Conservation (phyloP, 2,113 vertebrate species). For the Turdus rufiventris region DNA sequence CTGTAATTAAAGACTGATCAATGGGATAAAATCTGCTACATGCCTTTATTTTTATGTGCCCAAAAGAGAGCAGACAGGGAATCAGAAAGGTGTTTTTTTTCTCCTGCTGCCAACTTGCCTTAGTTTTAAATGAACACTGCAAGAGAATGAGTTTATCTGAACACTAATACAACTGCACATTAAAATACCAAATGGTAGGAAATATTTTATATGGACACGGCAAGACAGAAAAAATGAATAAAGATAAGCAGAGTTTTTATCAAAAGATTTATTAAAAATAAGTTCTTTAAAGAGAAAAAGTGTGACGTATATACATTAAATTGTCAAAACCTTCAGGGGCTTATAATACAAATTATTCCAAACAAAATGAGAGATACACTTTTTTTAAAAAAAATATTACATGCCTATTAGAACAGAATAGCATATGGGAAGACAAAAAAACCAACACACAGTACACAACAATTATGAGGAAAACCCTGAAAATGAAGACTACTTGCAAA, state of each 20-base stretch:
- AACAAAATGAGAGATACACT: neutral
- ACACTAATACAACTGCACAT: neutral
- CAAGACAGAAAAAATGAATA: neutral
- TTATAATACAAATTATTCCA: slow-evolving; percentile 25
- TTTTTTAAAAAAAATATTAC: neutral
- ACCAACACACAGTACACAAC: neutral
- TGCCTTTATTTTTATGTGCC: neutral
- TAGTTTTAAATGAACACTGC: neutral
- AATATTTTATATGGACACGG: neutral
- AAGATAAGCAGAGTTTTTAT: slow-evolving; percentile 21
- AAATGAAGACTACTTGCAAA: neutral
- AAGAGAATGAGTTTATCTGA: neutral
- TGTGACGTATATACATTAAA: slow-evolving; percentile 66
- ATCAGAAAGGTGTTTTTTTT: neutral
- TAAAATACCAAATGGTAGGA: neutral
- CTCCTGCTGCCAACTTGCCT: neutral
- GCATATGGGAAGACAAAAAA: neutral
- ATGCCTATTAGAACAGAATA: neutral
- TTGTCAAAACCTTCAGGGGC: slow-evolving; percentile 39
- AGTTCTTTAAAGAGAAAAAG: slow-evolving; percentile 54
- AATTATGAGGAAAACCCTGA: neutral
- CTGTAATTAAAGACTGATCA: neutral
- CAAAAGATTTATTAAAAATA: slow-evolving; percentile 82
- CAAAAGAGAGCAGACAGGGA: neutral
- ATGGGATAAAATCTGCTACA: neutral